Evolutionary conservation across 2,797 vertebrate genomes (phyloP).

Genomic region (Gobio occitaniae): DNA sequence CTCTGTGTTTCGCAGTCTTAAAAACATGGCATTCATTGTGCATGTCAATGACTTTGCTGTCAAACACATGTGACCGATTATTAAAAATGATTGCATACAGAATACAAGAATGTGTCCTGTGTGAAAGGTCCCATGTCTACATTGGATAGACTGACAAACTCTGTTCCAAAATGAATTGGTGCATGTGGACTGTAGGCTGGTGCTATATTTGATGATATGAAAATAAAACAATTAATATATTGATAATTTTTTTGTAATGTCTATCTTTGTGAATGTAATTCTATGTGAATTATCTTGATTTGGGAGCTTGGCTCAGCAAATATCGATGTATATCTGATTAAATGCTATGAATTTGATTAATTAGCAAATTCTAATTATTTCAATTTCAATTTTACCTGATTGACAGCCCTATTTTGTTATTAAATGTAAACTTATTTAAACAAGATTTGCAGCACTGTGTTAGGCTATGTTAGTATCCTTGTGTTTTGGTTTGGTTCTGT

Average conservation of each 20-base stretch:
- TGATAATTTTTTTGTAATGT: not conserved
- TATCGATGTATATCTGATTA: not conserved
- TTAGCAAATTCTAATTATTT: not conserved
- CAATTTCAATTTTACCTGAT: not conserved
- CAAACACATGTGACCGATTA: not conserved
- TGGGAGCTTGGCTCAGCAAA: not conserved
- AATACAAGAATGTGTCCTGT: not conserved
- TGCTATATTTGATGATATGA: not conserved
- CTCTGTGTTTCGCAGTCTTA: not conserved
- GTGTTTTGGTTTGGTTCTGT: not conserved
- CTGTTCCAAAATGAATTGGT: not conserved
- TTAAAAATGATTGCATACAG: not conserved
- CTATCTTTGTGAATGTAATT: not conserved
- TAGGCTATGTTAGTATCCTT: not conserved
- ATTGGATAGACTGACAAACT: not conserved
- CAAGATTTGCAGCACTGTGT: not conserved
- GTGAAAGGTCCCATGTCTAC: not conserved
- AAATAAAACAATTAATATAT: not conserved
- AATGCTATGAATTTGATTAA: not conserved
- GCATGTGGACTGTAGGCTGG: not conserved
- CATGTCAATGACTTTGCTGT: not conserved
- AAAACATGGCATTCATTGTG: not conserved
- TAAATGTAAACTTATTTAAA: not conserved
- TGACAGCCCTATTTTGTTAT: not conserved
- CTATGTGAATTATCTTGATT: not conserved